Evolutionary conservation across 2,797 vertebrate species (phyloP).

Genomic region (Pteronotus mesoamericanus): DNA sequence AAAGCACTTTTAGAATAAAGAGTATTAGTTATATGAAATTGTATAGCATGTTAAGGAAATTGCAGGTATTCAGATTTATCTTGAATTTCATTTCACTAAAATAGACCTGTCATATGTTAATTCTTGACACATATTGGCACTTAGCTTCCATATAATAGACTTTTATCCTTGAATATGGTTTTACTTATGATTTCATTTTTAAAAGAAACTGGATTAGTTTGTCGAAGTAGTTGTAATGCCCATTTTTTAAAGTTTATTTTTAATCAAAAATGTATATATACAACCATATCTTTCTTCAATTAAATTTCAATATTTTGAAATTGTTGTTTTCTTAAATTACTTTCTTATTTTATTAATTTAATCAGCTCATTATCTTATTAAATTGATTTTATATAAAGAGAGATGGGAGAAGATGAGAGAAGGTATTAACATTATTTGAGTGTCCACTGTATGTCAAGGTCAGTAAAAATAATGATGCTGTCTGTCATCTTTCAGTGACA

Average conservation of each 20-base stretch:
- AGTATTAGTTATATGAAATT: not conserved
- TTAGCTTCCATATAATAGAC: not conserved
- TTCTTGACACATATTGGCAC: not conserved
- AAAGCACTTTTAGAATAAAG: slow-evolving; percentile 29
- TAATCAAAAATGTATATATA: not conserved
- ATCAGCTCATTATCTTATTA: not conserved
- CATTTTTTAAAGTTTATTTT: not conserved
- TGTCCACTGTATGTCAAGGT: not conserved
- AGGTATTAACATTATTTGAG: not conserved
- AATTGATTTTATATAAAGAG: not conserved
- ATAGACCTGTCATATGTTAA: not conserved
- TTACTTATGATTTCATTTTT: not conserved
- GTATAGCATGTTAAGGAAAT: not conserved
- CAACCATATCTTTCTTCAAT: not conserved
- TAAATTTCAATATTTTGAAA: slow-evolving; percentile 15
- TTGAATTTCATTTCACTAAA: not conserved
- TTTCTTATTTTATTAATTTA: not conserved
- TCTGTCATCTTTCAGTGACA: not conserved
- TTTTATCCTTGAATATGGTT: not conserved
- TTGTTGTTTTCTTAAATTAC: not conserved
- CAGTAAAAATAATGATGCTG: not conserved
- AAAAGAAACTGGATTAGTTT: not conserved
- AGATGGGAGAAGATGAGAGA: not conserved
- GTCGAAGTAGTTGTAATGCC: not conserved
- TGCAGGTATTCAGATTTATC: not conserved